A percentile compares a stretch with the other conserved stretches of the same genome.
Evolutionary conservation across 2,113 vertebrate genomes (phyloP).

Genomic region (Herpailurus yagouaroundi): DNA sequence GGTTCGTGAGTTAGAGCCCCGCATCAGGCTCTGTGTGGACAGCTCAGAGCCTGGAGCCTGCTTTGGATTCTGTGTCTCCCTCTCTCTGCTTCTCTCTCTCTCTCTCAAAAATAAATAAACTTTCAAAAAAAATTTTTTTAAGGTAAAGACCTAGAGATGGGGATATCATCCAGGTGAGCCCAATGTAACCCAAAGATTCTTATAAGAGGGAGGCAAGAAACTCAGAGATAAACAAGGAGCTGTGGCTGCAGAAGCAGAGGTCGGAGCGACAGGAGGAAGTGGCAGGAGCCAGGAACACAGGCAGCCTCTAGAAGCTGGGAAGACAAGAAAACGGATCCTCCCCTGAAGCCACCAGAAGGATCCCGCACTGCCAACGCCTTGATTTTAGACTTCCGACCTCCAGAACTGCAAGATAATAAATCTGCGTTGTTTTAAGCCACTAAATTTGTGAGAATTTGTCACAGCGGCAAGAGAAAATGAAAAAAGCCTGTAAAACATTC

Average conservation of each 20-base stretch:
- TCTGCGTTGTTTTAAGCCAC: not conserved
- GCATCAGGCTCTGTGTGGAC: too few species aligned
- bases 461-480: not conserved
- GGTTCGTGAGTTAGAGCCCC: too few species aligned
- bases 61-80: too few species aligned
- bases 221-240: not conserved
- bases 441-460: not conserved
- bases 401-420: not conserved
- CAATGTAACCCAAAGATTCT: too few species aligned
- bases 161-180: not conserved
- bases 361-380: not conserved
- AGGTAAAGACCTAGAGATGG: not conserved
- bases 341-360: not conserved
- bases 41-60: too few species aligned
- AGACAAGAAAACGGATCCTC: not conserved
- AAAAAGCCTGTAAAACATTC: not conserved
- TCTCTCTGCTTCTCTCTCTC: too few species aligned
- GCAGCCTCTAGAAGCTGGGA: not conserved
- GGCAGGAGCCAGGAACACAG: not conserved
- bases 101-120: too few species aligned
- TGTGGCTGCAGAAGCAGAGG: not conserved
- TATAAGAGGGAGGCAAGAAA: not conserved
- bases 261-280: not conserved
- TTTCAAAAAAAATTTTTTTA: too few species aligned
- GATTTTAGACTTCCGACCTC: not conserved